Evolutionary conservation across 2,888 invertebrate genomes (phyloP), one percentile per base, ranked within the genome.

Genomic region (Parapristionchus giblindavisi): DNA sequence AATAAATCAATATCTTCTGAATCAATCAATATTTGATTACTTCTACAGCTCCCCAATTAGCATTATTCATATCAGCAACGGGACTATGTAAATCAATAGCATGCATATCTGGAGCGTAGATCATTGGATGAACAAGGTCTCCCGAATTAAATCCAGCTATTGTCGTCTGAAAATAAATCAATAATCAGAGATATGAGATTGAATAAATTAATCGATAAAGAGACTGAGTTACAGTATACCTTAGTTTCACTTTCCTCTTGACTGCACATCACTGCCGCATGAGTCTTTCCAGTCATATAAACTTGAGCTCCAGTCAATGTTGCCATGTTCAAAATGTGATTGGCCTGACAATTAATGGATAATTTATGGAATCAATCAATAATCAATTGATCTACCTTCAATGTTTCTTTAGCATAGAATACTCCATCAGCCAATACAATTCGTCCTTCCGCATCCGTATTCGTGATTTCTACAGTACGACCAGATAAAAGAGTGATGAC

Each of bases 61-160:
- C 94, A 88, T 95, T 95, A 90, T 94, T 94, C 94, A 94, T 94
- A 88, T 95, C 95, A 6, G 95, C 94, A 58, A 94, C 90, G 43
- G 92, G 91, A 83, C 93, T 93, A 81, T 92, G 91, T 3, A 77
- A 65, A 91, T 95, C 94, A 11, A 92, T 89, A 90, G 94, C 94
- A 90, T 95, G 94, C 84, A 95, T 91, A 89, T 95, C 95, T 0
- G 95, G 95, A 78, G 93, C 92, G 90, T 92, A 95, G 77, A 94
- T 93, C 88, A 95, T 91, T 61, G 95, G 92, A 88, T 94, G 94
- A 72, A 93, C 91, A 78, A 94, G 91, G 90, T 95, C 95, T 2
- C 94, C 94, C 71, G 92, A 92, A 81, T 89, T 89, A 80, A 91
- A 91, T 2, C 94, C 94, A 0, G 94, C 93, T 0, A 17, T 14